These are phyloP conservation scores for Pollenia angustigena DNA, from an alignment of 2,888 invertebrate genomes.

Conservation along the genomic window DNA sequence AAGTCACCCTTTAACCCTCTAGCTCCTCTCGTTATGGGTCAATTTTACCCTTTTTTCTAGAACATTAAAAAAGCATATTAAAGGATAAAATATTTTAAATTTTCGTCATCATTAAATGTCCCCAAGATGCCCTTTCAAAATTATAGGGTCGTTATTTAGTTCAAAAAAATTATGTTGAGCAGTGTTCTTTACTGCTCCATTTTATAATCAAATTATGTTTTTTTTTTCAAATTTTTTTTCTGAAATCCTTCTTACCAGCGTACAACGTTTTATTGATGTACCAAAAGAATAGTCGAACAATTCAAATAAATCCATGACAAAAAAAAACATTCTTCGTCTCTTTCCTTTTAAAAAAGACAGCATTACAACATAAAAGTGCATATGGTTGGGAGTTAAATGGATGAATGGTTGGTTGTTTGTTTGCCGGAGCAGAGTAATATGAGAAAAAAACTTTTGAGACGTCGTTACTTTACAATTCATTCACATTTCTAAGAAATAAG, in stretches of 20 bases:
- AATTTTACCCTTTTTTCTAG: too few relatives aligned
- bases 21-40: too few relatives aligned
- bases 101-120: too few relatives aligned
- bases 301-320: conserved; percentile 43
- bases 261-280: neutral
- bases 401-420: neutral
- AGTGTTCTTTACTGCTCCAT: too few relatives aligned
- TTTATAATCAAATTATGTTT: too few relatives aligned
- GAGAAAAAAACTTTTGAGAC: conserved; percentile 23
- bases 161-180: too few relatives aligned
- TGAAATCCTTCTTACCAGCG: neutral
- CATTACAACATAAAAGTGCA: conserved; percentile 22
- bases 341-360: neutral
- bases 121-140: too few relatives aligned
- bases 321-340: conserved; percentile 31
- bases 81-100: too few relatives aligned
- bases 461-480: conserved; percentile 23
- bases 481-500: conserved; percentile 5
- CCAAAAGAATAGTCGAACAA: neutral
- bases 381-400: neutral
- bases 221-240: neutral
- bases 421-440: neutral
- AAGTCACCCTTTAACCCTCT: too few relatives aligned
- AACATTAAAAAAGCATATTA: too few relatives aligned
- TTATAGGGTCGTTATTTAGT: too few relatives aligned